Base-by-base conservation (phyloP, 53 echinoderm and acorn worm species). In the Patiria pectinifera region DNA sequence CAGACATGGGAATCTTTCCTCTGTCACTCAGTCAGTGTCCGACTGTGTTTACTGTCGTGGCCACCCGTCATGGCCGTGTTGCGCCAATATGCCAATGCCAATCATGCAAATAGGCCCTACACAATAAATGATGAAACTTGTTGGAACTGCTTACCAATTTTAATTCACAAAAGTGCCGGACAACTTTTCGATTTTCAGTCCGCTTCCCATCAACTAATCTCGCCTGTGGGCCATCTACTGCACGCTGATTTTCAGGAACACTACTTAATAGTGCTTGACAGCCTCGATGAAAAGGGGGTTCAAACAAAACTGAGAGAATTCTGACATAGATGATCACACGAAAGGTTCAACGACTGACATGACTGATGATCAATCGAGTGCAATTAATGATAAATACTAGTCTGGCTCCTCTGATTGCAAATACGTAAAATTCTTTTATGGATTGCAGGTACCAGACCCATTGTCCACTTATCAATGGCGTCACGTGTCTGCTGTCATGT, bases 401-500 rank as follows among this genome's bases (percentile, higher is more conserved):
- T 45, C 79, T 79, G 79, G 79, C 16, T 46, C 47, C 79, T 23
- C 48, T 79, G 79, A 66, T 66, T 9, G 74, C 16, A 74, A 5
- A 24, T 74, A 74, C 74, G 0, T 10, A 18, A 66, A 16, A 11
- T 66, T 6, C 6, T 7, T 0, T 35, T 13, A 11, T 76, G 21
- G 25, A 26, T 26, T 24, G 21, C 45, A 48, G 79, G 48, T 22
- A 79, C 79, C 45, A 79, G 47, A 79, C 48, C 19, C 43, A 46
- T 45, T 79, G 45, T 79, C 45, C 9, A 18, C 43, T 47, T 15
- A 79, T 79, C 79, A 48, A 35, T 35, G 35, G 35, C 12, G 45
- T 85, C 85, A 85, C 85, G 85, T 85, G 85, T 24, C 26, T 66
- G 18, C 14, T 6, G 85, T 85, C 85, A 85, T 46, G 85, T 69